These are phyloP conservation scores for Hermaeophaga mercurialis DNA, from an alignment of 2,888 invertebrate genomes.

Conservation along the genomic window DNA sequence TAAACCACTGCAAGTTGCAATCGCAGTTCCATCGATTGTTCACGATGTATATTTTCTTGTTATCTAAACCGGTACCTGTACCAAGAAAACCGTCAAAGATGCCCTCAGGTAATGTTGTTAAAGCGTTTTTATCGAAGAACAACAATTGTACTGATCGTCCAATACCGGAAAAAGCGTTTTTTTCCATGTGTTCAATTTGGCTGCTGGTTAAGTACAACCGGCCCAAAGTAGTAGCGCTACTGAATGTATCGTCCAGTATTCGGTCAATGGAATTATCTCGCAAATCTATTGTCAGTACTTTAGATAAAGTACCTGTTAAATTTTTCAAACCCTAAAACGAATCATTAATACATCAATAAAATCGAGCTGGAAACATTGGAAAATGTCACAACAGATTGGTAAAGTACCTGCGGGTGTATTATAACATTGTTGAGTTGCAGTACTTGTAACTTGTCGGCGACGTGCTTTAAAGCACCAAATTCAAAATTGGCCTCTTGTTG, in stretches of 20 bases:
- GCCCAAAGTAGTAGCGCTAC: background rate
- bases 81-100: background rate
- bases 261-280: background rate
- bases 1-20: slow-evolving; percentile 28
- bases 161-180: slow-evolving; percentile 5
- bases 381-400: background rate
- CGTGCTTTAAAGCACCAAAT: background rate
- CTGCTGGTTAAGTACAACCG: slow-evolving; percentile 3
- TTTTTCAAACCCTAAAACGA: slow-evolving; percentile 10
- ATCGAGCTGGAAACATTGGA: too few relatives aligned
- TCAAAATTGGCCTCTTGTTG: background rate
- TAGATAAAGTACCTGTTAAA: slow-evolving; percentile 3
- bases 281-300: background rate
- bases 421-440: background rate
- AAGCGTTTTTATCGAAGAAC: background rate
- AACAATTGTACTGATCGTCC: background rate
- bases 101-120: slow-evolving; percentile 1
- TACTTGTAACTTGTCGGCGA: background rate
- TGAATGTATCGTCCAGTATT: background rate
- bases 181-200: background rate
- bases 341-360: too few relatives aligned
- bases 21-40: slow-evolving; percentile 30
- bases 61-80: background rate
- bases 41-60: slow-evolving; percentile 14
- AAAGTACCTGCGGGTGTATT: background rate